Evolutionary conservation across 2,797 vertebrate genomes (phyloP).

Genomic region (Calcarius lapponicus): DNA sequence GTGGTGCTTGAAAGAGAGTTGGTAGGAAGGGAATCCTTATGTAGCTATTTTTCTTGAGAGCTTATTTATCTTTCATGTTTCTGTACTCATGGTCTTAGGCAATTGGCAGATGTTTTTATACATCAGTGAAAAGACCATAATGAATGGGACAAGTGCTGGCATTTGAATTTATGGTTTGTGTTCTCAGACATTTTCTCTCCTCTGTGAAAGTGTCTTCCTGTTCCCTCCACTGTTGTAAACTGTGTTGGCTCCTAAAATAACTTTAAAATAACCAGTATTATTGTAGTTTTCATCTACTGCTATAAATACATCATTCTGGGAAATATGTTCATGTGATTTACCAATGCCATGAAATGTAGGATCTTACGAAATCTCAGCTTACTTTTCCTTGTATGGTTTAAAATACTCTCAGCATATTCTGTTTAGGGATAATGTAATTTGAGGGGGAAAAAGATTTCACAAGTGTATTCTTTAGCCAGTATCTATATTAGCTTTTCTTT

Average conservation of each 20-base stretch:
- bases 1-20: not conserved
- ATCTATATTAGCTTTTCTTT: not conserved
- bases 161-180: not conserved
- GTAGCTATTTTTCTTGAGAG: not conserved
- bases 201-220: not conserved
- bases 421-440: not conserved
- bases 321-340: conserved; percentile 43
- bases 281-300: conserved; percentile 15
- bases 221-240: not conserved
- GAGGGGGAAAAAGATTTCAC: not conserved
- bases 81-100: not conserved
- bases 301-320: conserved; percentile 40
- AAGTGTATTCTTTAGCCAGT: not conserved
- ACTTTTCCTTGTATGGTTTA: not conserved
- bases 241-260: conserved; percentile 39
- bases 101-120: not conserved
- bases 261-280: conserved; percentile 13
- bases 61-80: not conserved
- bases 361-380: not conserved
- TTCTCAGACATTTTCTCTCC: conserved; percentile 7
- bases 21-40: not conserved
- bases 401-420: not conserved
- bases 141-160: not conserved
- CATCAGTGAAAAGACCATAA: not conserved
- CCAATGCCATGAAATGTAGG: not conserved